phyloP scores from a whole-genome alignment of 1,140 invertebrate species.

The Drosophila micromelanica region DNA sequence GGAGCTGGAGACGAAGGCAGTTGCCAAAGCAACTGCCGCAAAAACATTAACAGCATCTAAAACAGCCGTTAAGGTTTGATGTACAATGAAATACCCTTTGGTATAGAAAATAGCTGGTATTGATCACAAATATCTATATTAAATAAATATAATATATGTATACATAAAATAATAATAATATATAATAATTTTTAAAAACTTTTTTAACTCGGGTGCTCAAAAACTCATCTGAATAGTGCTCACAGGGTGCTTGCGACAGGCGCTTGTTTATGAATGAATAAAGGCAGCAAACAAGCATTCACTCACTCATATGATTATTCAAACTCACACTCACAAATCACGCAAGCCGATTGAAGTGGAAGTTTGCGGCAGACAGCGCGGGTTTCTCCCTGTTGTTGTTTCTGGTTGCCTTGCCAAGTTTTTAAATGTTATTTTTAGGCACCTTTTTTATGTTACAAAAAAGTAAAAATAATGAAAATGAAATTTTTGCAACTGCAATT shows the following conservation, averaged over 20 bases:
- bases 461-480: slow-evolving; percentile 43
- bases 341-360: slow-evolving; percentile 61
- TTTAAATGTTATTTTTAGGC: slow-evolving; percentile 66
- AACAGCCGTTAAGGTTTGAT: neutral
- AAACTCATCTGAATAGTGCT: no score
- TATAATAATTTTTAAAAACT: no score
- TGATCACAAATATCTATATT: no score
- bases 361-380: slow-evolving; percentile 67
- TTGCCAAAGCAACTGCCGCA: slow-evolving; percentile 24
- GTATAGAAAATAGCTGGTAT: no score
- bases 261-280: slow-evolving; percentile 68
- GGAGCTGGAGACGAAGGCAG: neutral
- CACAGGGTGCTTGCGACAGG: slow-evolving; percentile 28
- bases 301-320: slow-evolving; percentile 19
- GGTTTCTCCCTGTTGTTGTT: slow-evolving; percentile 20
- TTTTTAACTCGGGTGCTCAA: neutral
- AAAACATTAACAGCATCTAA: slow-evolving; percentile 19
- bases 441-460: slow-evolving; percentile 10
- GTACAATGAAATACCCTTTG: neutral
- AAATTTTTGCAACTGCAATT: slow-evolving; percentile 50
- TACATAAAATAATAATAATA: no score
- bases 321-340: slow-evolving; percentile 39
- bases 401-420: slow-evolving; percentile 29
- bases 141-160: no score
- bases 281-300: slow-evolving; percentile 34